A percentile compares a stretch with the other conserved stretches of the same genome.
Conservation (phyloP, 2,113 vertebrate genomes). For the Laticauda colubrina region DNA sequence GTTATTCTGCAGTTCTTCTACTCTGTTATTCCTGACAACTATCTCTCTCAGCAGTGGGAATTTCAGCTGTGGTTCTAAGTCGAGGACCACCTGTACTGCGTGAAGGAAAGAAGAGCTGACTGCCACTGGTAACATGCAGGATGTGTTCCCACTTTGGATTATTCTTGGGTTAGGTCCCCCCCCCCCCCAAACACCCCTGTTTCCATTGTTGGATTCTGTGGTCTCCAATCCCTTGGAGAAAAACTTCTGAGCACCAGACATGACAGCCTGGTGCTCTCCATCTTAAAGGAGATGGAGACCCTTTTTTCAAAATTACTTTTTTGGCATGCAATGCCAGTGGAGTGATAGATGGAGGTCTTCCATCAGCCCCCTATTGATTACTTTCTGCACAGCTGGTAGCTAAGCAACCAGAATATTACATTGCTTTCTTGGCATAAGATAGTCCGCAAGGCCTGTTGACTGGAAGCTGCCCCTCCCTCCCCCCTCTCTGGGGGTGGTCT, state of each 20-base stretch:
- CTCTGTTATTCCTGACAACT: background rate
- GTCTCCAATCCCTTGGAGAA: background rate
- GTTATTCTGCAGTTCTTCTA: background rate
- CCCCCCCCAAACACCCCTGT: too few species aligned
- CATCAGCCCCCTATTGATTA: background rate
- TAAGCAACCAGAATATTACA: background rate
- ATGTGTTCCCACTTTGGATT: background rate
- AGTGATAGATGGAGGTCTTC: background rate
- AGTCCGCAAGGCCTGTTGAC: background rate
- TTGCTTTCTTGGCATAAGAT: background rate
- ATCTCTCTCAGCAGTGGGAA: too few species aligned
- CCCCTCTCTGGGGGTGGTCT: background rate
- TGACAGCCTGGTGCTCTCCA: background rate
- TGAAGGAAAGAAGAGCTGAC: background rate
- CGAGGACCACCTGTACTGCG: background rate
- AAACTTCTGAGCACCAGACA: background rate
- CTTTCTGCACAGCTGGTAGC: background rate
- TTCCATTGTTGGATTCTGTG: background rate
- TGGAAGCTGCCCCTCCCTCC: background rate
- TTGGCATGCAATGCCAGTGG: fast-evolving
- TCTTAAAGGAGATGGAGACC: background rate
- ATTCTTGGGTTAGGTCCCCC: background rate
- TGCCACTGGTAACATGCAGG: background rate
- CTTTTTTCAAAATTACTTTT: background rate
- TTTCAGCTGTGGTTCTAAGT: background rate